Percentiles rank a stretch among this genome's conserved stretches.
Evolutionary conservation across 2,797 vertebrate genomes (phyloP).

Genomic region (Leptatherina wallacei): DNA sequence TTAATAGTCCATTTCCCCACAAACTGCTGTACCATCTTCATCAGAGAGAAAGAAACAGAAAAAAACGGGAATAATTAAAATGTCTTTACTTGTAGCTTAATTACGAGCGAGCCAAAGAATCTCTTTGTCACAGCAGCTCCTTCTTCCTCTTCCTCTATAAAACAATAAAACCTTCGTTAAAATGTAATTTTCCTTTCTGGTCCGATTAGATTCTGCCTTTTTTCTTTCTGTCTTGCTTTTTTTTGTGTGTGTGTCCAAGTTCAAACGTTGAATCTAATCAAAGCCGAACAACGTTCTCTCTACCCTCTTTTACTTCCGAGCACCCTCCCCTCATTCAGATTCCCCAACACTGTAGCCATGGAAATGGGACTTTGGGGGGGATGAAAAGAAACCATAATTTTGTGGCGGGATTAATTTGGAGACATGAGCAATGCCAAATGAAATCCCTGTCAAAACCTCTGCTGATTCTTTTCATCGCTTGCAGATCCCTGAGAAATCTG

Average conservation of each 20-base stretch:
- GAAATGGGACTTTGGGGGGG: slow-evolving; percentile 80
- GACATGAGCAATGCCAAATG: slow-evolving; percentile 82
- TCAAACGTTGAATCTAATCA: slow-evolving; percentile 77
- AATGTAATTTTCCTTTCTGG: slow-evolving; percentile 79
- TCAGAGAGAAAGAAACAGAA: slow-evolving; percentile 56
- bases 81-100: slow-evolving; percentile 81
- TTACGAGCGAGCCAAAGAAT: slow-evolving; percentile 76
- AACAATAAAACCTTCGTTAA: slow-evolving; percentile 76
- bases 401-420: slow-evolving; percentile 85
- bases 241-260: slow-evolving; percentile 58
- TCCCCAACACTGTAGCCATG: slow-evolving; percentile 79
- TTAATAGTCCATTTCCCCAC: slow-evolving; percentile 59
- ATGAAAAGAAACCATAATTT: slow-evolving; percentile 85
- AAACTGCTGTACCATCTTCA: slow-evolving; percentile 59
- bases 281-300: slow-evolving; percentile 51
- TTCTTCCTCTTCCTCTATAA: slow-evolving; percentile 62
- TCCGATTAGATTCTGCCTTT: slow-evolving; percentile 77
- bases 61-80: slow-evolving; percentile 80
- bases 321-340: slow-evolving; percentile 62
- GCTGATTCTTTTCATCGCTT: slow-evolving; percentile 79
- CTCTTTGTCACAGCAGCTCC: slow-evolving; percentile 72
- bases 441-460: slow-evolving; percentile 84
- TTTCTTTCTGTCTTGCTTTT: slow-evolving; percentile 29
- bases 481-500: slow-evolving; percentile 77
- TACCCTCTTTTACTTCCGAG: slow-evolving; percentile 40